Conservation (phyloP, 2,113 vertebrate species). For the Perognathus longimembris region DNA sequence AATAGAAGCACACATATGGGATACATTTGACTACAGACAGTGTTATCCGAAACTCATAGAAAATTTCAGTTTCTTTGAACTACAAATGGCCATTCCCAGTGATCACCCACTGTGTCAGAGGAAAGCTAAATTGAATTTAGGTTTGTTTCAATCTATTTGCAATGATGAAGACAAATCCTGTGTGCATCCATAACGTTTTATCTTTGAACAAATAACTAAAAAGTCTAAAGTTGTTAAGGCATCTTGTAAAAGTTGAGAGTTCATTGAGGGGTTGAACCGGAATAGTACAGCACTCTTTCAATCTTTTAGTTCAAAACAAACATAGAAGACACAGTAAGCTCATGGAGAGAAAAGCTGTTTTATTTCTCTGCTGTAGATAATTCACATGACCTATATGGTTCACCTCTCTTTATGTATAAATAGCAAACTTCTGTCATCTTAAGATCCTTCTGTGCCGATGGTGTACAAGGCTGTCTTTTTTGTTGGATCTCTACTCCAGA, state of each 20-base stretch:
- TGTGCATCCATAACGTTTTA: slow-evolving; percentile 71
- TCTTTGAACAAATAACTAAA: slow-evolving; percentile 78
- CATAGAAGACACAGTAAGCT: slow-evolving; percentile 66
- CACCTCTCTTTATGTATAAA: slow-evolving; percentile 74
- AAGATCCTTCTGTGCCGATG: slow-evolving; percentile 26
- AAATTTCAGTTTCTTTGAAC: slow-evolving; percentile 49
- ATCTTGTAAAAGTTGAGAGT: slow-evolving; percentile 77
- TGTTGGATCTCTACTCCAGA: background rate
- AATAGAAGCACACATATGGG: background rate
- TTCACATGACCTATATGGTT: slow-evolving; percentile 73
- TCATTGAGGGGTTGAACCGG: slow-evolving; percentile 73
- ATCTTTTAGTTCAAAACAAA: slow-evolving; percentile 78
- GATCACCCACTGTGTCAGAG: slow-evolving; percentile 34
- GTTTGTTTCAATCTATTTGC: slow-evolving; percentile 76
- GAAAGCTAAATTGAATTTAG: slow-evolving; percentile 80
- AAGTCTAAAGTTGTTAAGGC: slow-evolving; percentile 74
- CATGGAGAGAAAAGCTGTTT: slow-evolving; percentile 74
- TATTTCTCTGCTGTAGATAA: slow-evolving; percentile 75
- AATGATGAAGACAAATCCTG: slow-evolving; percentile 59
- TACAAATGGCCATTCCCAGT: slow-evolving; percentile 40
- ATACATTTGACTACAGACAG: background rate
- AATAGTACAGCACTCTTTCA: slow-evolving; percentile 72
- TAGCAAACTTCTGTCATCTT: slow-evolving; percentile 41
- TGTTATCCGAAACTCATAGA: slow-evolving; percentile 1
- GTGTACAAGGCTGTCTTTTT: background rate